These are phyloP conservation scores for Drosophila mayri DNA, from an alignment of 1,140 invertebrate species.

Conservation along the genomic window DNA sequence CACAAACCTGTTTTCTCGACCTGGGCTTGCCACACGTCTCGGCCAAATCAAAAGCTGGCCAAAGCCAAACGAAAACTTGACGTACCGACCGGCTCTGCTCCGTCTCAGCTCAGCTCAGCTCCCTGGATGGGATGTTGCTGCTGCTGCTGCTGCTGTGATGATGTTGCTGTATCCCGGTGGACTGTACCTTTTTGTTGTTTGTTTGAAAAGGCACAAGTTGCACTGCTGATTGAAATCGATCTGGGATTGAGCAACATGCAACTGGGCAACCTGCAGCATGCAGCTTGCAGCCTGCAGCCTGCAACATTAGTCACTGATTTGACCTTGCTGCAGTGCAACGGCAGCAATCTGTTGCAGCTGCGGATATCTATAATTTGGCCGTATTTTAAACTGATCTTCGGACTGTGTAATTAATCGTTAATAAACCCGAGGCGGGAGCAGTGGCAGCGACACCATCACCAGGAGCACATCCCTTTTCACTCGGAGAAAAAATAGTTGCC, in stretches of 20 bases:
- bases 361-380: conserved; percentile 57
- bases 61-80: conserved; percentile 61
- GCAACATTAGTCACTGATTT: conserved; percentile 42
- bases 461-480: background rate
- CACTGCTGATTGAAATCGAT: conserved; percentile 76
- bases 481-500: background rate
- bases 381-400: conserved; percentile 51
- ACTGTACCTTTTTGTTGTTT: conserved; percentile 78
- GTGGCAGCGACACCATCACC: conserved; percentile 13
- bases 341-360: conserved; percentile 50
- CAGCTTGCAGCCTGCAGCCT: conserved; percentile 6
- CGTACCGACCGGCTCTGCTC: conserved; percentile 14
- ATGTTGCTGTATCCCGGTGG: conserved; percentile 32
- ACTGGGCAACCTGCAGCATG: conserved; percentile 20
- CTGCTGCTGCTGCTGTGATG: conserved; percentile 28
- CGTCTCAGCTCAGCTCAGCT: conserved; percentile 11
- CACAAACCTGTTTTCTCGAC: conserved; percentile 68
- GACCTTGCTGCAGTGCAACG: conserved; percentile 51
- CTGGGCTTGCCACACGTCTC: conserved; percentile 77
- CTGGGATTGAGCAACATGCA: conserved; percentile 29
- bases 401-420: conserved; percentile 69
- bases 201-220: conserved; percentile 59
- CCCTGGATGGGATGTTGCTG: conserved; percentile 8
- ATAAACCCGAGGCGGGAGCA: conserved; percentile 27
- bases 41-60: conserved; percentile 73